These are phyloP conservation scores for Harpagoxenus sublaevis DNA, from an alignment of 2,888 invertebrate species.

Conservation along the genomic window DNA sequence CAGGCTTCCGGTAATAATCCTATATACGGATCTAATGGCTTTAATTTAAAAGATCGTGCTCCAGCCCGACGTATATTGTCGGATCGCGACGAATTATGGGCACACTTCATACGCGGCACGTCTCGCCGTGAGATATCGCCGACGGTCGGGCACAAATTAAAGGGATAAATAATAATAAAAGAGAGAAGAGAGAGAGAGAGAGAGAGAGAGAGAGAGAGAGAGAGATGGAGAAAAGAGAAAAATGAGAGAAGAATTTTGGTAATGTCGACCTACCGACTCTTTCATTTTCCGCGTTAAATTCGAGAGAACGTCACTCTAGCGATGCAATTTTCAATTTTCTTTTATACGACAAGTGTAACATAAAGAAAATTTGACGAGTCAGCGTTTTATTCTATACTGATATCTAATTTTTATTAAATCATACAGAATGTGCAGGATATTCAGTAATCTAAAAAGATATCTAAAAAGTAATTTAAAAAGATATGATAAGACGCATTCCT, in stretches of 20 bases:
- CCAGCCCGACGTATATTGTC: slow-evolving; percentile 39
- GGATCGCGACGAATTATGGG: slow-evolving; percentile 48
- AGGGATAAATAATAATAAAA: slow-evolving; percentile 49
- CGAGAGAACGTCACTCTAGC: background rate
- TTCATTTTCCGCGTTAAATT: slow-evolving; percentile 23
- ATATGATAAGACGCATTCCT: background rate
- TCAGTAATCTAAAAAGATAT: background rate
- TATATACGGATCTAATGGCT: slow-evolving; percentile 38
- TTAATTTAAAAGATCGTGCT: slow-evolving; percentile 49
- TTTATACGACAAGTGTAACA: background rate
- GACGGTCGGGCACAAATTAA: slow-evolving; percentile 46
- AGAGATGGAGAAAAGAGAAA: background rate
- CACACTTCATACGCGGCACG: slow-evolving; percentile 35
- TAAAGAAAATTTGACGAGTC: background rate
- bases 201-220: background rate
- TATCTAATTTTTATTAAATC: background rate
- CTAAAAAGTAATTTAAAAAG: background rate
- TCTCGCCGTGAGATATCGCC: slow-evolving; percentile 46
- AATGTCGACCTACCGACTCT: slow-evolving; percentile 2
- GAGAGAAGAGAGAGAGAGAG: background rate
- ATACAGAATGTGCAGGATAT: background rate
- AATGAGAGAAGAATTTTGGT: background rate
- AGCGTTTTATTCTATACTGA: background rate
- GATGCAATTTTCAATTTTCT: background rate
- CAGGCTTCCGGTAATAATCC: slow-evolving; percentile 35